A percentile compares a stretch with the other conserved stretches of the same genome.
Conservation (phyloP, 2,888 invertebrate species). For the Pyralis farinalis region DNA sequence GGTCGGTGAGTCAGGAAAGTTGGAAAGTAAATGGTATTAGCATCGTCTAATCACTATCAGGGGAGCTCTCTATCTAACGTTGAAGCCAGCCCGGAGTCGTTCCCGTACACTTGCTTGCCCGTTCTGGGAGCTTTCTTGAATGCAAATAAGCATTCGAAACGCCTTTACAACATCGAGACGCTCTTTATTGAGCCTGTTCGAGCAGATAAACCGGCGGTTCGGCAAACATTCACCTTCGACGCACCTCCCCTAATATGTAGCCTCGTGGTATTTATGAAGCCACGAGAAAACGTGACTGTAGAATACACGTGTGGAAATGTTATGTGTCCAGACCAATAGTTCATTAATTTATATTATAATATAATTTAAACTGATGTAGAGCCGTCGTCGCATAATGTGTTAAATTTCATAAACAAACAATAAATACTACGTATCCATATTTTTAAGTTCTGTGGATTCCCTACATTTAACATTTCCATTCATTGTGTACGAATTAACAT, state of each 20-base stretch:
- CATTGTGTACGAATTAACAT: no score
- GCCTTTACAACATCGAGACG: slow-evolving; percentile 72
- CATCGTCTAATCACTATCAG: slow-evolving; percentile 76
- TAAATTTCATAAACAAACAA: no score
- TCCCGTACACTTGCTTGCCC: slow-evolving; percentile 68
- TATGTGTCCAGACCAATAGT: no score
- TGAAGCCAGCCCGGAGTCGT: slow-evolving; percentile 49
- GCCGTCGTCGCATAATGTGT: no score
- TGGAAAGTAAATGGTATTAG: slow-evolving; percentile 79
- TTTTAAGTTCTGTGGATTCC: no score
- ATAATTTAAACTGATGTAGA: no score
- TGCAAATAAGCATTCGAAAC: slow-evolving; percentile 77
- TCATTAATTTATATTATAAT: no score
- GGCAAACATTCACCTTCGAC: slow-evolving; percentile 50
- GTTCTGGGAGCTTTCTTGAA: slow-evolving; percentile 70
- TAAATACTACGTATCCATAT: no score
- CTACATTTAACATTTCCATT: no score
- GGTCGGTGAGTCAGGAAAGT: slow-evolving; percentile 72
- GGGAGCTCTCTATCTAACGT: slow-evolving; percentile 68
- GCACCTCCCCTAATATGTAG: slow-evolving; percentile 36
- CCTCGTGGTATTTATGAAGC: slow-evolving; percentile 14
- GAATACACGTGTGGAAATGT: no score
- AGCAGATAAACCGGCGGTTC: slow-evolving; percentile 55
- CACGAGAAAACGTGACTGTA: slow-evolving; percentile 10
- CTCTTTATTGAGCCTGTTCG: slow-evolving; percentile 71